Evolutionary conservation across 2,113 vertebrate genomes (phyloP).

Genomic region (Cynopterus brachyotis): DNA sequence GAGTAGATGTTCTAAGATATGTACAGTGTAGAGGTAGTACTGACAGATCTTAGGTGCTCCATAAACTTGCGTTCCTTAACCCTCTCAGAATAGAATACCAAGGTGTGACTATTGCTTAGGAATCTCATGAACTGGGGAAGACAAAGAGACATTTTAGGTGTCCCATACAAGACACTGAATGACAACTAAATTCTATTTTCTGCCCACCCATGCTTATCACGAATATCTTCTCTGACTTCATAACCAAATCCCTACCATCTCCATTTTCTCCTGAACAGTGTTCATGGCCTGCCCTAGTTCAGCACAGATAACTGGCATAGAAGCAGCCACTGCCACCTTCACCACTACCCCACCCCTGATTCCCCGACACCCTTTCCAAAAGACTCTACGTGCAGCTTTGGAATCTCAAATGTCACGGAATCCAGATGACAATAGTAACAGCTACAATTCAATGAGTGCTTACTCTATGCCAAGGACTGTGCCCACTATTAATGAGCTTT

Average conservation of each 20-base stretch:
- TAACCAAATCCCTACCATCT: background rate
- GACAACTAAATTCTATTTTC: background rate
- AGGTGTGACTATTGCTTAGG: background rate
- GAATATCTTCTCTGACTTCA: background rate
- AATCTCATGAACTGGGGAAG: background rate
- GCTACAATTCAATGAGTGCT: background rate
- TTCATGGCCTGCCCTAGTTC: background rate
- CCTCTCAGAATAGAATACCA: background rate
- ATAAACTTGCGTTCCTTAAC: background rate
- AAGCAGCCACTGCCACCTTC: background rate
- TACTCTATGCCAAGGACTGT: background rate
- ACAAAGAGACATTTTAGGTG: background rate
- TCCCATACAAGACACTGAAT: background rate
- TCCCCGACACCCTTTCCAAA: background rate
- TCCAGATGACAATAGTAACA: background rate
- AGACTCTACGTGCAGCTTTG: background rate
- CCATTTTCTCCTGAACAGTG: background rate
- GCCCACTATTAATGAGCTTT: background rate
- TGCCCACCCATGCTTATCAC: fast-evolving
- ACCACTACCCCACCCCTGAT: background rate
- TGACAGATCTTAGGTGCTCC: background rate
- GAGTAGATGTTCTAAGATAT: background rate
- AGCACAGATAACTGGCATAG: background rate
- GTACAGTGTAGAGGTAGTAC: background rate
- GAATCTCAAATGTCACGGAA: background rate